Percentiles rank a stretch among this genome's conserved stretches.
These are phyloP conservation scores for Drepana arcuata DNA, from an alignment of 1,140 invertebrate species.

Conservation along the genomic window DNA sequence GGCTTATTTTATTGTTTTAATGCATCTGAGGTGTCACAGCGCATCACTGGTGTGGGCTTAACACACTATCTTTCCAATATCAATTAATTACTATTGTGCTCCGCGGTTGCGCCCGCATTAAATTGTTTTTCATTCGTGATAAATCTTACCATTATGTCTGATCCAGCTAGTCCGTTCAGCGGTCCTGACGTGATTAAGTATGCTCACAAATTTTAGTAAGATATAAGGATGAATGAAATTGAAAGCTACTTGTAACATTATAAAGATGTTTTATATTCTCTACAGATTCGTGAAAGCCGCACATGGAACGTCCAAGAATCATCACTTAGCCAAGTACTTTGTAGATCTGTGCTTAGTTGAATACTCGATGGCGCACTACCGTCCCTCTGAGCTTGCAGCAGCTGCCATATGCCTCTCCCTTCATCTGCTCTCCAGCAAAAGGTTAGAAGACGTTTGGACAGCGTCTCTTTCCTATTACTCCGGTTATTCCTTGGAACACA, in stretches of 20 bases:
- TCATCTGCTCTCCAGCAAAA: constrained; percentile 62
- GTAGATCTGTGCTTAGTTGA: constrained; percentile 89
- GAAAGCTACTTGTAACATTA: too few species aligned
- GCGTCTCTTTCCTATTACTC: constrained; percentile 76
- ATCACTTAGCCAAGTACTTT: constrained; percentile 94
- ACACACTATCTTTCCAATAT: constrained; percentile 21
- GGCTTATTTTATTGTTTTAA: too few species aligned
- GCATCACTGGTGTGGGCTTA: constrained; percentile 1
- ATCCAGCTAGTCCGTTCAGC: too few species aligned
- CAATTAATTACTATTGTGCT: too few species aligned
- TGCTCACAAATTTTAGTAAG: too few species aligned
- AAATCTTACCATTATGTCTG: too few species aligned
- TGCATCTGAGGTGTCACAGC: too few species aligned
- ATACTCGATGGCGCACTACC: constrained; percentile 85
- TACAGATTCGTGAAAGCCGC: constrained; percentile 77
- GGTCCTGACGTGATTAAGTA: too few species aligned
- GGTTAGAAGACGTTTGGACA: constrained; percentile 72
- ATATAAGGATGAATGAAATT: too few species aligned
- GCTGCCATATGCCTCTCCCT: constrained; percentile 72
- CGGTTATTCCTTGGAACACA: constrained; percentile 72
- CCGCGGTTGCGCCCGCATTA: too few species aligned
- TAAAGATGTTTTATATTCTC: too few species aligned
- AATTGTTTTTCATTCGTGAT: too few species aligned
- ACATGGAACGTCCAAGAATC: constrained; percentile 78
- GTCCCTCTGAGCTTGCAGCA: constrained; percentile 81